These are phyloP conservation scores for Melanostoma mellinum DNA, from an alignment of 2,888 invertebrate species.

Conservation along the genomic window DNA sequence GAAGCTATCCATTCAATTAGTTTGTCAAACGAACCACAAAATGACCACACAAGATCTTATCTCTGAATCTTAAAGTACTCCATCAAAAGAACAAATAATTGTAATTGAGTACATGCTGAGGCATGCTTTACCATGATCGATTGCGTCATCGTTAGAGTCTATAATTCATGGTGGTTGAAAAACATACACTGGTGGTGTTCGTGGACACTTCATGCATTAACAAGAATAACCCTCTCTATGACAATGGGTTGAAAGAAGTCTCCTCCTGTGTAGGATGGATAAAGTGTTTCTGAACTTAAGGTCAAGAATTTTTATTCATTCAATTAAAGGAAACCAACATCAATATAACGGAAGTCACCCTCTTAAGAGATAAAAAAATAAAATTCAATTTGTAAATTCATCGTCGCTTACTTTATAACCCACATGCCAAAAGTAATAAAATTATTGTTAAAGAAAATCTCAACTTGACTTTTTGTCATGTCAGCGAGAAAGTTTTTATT, in stretches of 20 bases:
- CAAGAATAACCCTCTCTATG: slow-evolving; percentile 22
- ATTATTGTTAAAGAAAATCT: slow-evolving; percentile 9
- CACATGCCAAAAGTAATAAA: too few relatives aligned
- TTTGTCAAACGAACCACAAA: slow-evolving; percentile 33
- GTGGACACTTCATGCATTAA: neutral
- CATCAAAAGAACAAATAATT: too few relatives aligned
- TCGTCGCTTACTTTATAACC: too few relatives aligned
- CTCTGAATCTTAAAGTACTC: too few relatives aligned
- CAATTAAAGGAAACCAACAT: slow-evolving; percentile 59
- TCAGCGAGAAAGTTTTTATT: slow-evolving; percentile 39
- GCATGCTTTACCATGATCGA: slow-evolving; percentile 58
- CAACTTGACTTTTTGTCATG: slow-evolving; percentile 41
- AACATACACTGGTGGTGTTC: neutral
- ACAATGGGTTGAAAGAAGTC: slow-evolving; percentile 61
- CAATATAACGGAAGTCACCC: too few relatives aligned
- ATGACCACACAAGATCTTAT: slow-evolving; percentile 14
- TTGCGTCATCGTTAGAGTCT: slow-evolving; percentile 60
- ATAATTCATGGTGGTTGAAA: slow-evolving; percentile 47
- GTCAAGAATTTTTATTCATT: slow-evolving; percentile 59
- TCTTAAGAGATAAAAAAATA: too few relatives aligned
- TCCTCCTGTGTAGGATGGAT: slow-evolving; percentile 62
- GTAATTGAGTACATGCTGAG: slow-evolving; percentile 56
- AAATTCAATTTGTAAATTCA: too few relatives aligned
- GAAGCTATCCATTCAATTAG: slow-evolving; percentile 40
- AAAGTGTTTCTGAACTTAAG: slow-evolving; percentile 59